Evolutionary conservation across 2,113 vertebrate species (phyloP).

Genomic region (Gnathochromis pfefferi): DNA sequence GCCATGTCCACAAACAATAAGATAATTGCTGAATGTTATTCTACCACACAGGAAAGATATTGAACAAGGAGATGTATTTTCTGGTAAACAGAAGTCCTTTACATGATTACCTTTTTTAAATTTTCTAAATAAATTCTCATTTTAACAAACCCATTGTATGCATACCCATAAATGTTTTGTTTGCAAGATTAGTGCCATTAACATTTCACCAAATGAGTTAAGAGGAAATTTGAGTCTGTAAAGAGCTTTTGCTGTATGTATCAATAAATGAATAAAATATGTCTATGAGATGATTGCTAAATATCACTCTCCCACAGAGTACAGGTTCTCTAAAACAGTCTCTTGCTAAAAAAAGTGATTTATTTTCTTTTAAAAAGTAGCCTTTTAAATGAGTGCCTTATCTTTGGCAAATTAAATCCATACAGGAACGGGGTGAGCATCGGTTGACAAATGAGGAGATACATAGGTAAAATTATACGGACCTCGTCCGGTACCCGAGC

Average conservation of each 20-base stretch:
- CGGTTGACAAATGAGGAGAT: rapidly evolving
- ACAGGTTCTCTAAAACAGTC: neutral
- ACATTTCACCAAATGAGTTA: neutral
- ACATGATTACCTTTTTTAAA: neutral
- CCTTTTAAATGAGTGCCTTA: neutral
- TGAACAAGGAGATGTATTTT: neutral
- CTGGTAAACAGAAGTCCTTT: neutral
- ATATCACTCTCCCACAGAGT: neutral
- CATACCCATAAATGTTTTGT: neutral
- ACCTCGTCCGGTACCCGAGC: too few relatives aligned
- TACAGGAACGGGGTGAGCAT: neutral
- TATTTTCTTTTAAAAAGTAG: neutral
- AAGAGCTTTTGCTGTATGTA: neutral
- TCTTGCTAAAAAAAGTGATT: neutral
- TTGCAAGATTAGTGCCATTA: neutral
- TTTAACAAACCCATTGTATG: neutral
- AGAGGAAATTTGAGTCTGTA: neutral
- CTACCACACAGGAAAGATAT: neutral
- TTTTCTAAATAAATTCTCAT: neutral
- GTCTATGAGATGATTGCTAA: neutral
- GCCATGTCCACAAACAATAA: neutral
- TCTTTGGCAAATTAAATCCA: neutral
- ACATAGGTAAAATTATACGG: neutral
- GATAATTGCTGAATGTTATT: neutral
- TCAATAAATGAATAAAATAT: neutral